Evolutionary conservation across 1,140 invertebrate species (phyloP).

Genomic region (Gryon sp.): DNA sequence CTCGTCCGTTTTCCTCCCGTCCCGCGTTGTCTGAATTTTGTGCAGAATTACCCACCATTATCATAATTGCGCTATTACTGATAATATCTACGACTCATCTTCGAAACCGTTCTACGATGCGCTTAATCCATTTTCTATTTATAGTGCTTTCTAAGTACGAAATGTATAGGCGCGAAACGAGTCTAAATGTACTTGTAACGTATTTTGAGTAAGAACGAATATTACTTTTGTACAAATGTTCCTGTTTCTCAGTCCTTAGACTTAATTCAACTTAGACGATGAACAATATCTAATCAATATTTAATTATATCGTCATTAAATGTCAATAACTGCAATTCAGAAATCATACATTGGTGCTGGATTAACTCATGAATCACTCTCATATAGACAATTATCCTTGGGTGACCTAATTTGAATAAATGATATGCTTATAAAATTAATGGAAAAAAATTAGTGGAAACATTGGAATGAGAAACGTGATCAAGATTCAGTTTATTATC

Average conservation of each 20-base stretch:
- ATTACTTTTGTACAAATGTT: constrained; percentile 42
- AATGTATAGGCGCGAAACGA: constrained; percentile 64
- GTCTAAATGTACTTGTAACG: constrained; percentile 49
- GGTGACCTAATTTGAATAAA: neutral
- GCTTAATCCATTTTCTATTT: constrained; percentile 79
- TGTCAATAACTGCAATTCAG: neutral
- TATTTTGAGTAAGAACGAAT: constrained; percentile 44
- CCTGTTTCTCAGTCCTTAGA: constrained; percentile 13
- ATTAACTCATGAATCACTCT: no score
- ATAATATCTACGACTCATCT: constrained; percentile 78
- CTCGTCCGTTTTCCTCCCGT: no score
- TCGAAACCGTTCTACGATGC: constrained; percentile 72
- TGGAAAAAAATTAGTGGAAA: no score
- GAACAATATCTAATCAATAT: constrained; percentile 41
- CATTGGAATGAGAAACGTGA: no score
- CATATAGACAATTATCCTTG: neutral
- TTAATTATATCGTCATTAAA: constrained; percentile 10
- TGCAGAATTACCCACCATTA: constrained; percentile 79
- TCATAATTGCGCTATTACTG: constrained; percentile 80
- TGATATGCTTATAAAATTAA: no score
- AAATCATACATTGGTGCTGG: no score
- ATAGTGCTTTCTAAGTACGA: constrained; percentile 74
- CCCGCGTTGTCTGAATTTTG: constrained; percentile 74
- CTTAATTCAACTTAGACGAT: constrained; percentile 12
- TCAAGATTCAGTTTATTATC: no score